phyloP scores from a whole-genome alignment of 2,113 vertebrate species.

The Piprites chloris region DNA sequence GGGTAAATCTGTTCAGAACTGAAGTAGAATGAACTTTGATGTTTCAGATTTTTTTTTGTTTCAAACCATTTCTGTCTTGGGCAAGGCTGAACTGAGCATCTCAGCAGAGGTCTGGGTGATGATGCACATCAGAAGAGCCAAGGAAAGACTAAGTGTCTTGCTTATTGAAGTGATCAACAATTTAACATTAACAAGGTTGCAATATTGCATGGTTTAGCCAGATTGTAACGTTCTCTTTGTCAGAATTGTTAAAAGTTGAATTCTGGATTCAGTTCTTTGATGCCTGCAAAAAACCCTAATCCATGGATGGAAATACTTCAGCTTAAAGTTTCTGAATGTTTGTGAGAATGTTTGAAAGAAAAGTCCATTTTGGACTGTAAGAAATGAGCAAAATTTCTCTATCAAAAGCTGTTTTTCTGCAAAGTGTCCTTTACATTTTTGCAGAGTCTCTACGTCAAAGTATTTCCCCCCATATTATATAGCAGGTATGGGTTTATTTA shows the following conservation, averaged over 20 bases:
- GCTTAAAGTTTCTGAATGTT: conserved; percentile 31
- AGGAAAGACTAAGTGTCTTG: neutral
- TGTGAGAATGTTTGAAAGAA: neutral
- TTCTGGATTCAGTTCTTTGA: neutral
- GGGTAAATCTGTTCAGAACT: neutral
- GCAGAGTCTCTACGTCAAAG: neutral
- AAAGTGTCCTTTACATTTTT: neutral
- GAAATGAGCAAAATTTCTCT: neutral
- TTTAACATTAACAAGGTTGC: neutral
- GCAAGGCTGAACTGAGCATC: neutral
- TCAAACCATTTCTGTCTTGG: neutral
- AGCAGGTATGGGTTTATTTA: conserved; percentile 22
- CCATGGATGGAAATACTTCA: conserved; percentile 2
- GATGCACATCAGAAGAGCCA: neutral
- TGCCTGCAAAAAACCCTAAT: neutral
- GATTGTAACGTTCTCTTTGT: neutral
- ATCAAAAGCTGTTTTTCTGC: neutral
- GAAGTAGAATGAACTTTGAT: neutral
- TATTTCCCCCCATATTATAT: neutral
- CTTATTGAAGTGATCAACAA: neutral
- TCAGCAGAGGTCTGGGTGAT: neutral
- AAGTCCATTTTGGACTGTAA: neutral
- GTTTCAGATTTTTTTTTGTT: neutral
- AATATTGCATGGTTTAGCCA: neutral
- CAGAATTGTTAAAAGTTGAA: neutral